Percentiles rank a stretch among this genome's conserved stretches.
Evolutionary conservation across 1,140 invertebrate species (phyloP).

Genomic region (Trichomalopsis sarcophagae): DNA sequence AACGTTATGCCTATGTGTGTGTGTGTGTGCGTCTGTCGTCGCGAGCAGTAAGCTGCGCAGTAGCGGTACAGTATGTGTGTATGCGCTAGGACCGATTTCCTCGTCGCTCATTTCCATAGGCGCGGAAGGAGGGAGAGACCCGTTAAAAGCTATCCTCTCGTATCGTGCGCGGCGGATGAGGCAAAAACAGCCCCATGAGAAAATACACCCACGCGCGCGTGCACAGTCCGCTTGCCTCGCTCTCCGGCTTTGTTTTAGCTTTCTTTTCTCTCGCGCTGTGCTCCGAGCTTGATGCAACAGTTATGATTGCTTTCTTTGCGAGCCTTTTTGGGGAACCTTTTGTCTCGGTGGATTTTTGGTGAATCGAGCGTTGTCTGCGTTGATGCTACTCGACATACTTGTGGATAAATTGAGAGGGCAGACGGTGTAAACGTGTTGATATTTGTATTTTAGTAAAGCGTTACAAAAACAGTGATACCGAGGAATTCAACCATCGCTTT

Average conservation of each 20-base stretch:
- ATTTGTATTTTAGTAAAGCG: too few species aligned
- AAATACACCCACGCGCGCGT: not conserved
- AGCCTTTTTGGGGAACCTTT: not conserved
- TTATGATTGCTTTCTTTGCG: not conserved
- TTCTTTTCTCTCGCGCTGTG: not conserved
- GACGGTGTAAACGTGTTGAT: too few species aligned
- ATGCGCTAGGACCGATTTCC: not conserved
- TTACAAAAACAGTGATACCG: too few species aligned
- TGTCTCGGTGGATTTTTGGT: not conserved
- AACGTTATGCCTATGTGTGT: too few species aligned
- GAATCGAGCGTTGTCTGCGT: too few species aligned
- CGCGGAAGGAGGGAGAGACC: not conserved
- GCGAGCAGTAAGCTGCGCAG: not conserved
- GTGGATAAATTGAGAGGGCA: too few species aligned
- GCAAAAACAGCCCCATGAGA: constrained; percentile 3
- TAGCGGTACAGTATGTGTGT: not conserved
- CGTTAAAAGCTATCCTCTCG: not conserved
- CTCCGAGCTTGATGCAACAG: not conserved
- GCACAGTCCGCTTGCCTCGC: not conserved
- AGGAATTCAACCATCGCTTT: too few species aligned
- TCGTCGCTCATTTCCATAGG: constrained; percentile 18
- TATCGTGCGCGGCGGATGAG: not conserved
- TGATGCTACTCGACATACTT: too few species aligned
- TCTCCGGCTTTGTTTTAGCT: constrained; percentile 2
- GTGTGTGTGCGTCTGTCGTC: not conserved